These are phyloP conservation scores for Pedionomus torquatus DNA, from an alignment of 2,113 vertebrate species.

Conservation along the genomic window DNA sequence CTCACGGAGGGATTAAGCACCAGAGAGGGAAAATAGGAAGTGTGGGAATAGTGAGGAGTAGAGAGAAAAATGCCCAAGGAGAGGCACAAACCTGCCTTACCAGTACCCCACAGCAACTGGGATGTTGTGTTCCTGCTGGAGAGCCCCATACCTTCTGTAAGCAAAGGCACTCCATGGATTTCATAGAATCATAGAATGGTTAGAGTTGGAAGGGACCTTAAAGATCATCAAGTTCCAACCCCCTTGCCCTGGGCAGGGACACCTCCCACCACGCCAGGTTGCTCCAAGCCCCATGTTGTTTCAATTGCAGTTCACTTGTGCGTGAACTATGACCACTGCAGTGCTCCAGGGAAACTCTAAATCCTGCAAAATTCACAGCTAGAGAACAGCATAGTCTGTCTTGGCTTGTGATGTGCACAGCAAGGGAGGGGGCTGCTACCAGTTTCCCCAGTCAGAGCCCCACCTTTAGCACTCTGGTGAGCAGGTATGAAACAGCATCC, in stretches of 20 bases:
- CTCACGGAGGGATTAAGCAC: neutral
- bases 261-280: too few relatives aligned
- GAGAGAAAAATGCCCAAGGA: neutral
- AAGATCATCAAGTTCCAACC: too few relatives aligned
- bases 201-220: too few relatives aligned
- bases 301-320: neutral
- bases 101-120: too few relatives aligned
- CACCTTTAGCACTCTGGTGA: neutral
- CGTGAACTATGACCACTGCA: too few relatives aligned
- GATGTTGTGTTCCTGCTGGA: neutral
- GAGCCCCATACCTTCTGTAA: rapidly evolving
- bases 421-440: neutral
- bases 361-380: neutral
- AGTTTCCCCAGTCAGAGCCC: neutral
- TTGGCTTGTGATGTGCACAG: neutral
- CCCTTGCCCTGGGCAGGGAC: too few relatives aligned
- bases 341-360: neutral
- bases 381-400: neutral
- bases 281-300: neutral
- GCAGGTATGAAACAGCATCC: neutral
- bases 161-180: neutral
- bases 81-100: neutral
- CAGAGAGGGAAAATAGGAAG: neutral
- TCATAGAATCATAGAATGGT: neutral
- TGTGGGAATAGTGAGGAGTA: neutral